Evolutionary conservation across 1,140 invertebrate genomes (phyloP).

Genomic region (Telenomus remus): DNA sequence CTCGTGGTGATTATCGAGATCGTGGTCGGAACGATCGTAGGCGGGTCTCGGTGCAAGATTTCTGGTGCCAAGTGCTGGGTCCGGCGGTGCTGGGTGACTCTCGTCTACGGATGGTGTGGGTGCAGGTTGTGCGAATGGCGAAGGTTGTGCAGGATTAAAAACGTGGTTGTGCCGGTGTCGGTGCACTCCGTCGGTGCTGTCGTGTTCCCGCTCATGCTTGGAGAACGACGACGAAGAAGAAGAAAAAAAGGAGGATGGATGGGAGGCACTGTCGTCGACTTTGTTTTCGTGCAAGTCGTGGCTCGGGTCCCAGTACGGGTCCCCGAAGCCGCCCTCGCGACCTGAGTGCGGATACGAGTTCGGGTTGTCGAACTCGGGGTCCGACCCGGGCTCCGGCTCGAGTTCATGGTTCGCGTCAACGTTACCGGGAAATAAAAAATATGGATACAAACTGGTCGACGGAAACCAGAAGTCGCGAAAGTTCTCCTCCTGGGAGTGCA

Average conservation of each 20-base stretch:
- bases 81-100: constrained; percentile 61
- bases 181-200: constrained; percentile 56
- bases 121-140: constrained; percentile 61
- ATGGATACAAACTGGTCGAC: constrained; percentile 77
- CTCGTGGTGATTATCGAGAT: constrained; percentile 68
- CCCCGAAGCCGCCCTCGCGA: constrained; percentile 50
- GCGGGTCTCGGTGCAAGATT: constrained; percentile 73
- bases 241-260: constrained; percentile 55
- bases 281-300: constrained; percentile 53
- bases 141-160: constrained; percentile 59
- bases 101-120: constrained; percentile 68
- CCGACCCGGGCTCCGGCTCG: constrained; percentile 68
- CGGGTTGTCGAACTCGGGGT: constrained; percentile 55
- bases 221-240: constrained; percentile 63
- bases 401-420: constrained; percentile 69
- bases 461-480: constrained; percentile 76
- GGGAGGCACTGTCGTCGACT: constrained; percentile 48
- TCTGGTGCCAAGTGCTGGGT: constrained; percentile 67
- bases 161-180: constrained; percentile 68
- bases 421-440: constrained; percentile 76
- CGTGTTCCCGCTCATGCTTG: constrained; percentile 69
- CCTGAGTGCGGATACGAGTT: constrained; percentile 62
- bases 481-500: constrained; percentile 74
- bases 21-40: constrained; percentile 72
- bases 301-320: constrained; percentile 54